Base-by-base conservation (phyloP, 2,888 invertebrate genomes). In the Drymonia ruficornis region DNA sequence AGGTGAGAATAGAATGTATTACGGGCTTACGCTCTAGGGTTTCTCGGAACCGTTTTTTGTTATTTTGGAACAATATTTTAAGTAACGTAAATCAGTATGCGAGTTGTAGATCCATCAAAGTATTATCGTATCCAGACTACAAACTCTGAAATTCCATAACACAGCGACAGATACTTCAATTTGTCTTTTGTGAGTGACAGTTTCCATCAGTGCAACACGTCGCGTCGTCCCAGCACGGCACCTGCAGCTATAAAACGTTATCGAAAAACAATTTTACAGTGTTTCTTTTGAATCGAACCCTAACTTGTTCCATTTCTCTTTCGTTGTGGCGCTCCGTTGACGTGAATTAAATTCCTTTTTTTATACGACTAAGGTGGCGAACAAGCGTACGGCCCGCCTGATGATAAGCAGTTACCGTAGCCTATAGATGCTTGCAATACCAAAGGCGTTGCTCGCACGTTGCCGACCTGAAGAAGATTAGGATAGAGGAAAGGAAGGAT, bases 121-220 rank as follows among this genome's bases (percentile, higher is more conserved):
- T 36, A 13, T 36, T 36, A n/a, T 36, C n/a, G n/a, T 4, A 6
- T 31, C 8, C 31, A 11, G 31, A 31, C 31, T n/a, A 7, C 11
- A 3, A 4, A n/a, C 5, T 2, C 13, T 36, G n/a, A 36, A 36
- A 36, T 36, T 13, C 36, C n/a, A 36, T 36, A 5, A 13, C 11
- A 9, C 31, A 31, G 9, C 9, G 31, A 31, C n/a, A 36, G n/a
- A 36, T n/a, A 11, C 36, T n/a, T 1, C 71, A 70, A 81, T 83
- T 81, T 80, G 71, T 78, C 72, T 63, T 50, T 52, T 55, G 54
- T 67, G 73, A 69, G 63, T 63, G 72, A 70, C 72, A 75, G 66
- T 61, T 49, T 52, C 71, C 68, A 75, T 75, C 72, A 60, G 54
- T 44, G 47, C 49, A 62, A 59, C 53, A 52, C 38, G 34, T n/a